phyloP scores from a whole-genome alignment of 2,113 vertebrate genomes.

The Arvicanthis niloticus region DNA sequence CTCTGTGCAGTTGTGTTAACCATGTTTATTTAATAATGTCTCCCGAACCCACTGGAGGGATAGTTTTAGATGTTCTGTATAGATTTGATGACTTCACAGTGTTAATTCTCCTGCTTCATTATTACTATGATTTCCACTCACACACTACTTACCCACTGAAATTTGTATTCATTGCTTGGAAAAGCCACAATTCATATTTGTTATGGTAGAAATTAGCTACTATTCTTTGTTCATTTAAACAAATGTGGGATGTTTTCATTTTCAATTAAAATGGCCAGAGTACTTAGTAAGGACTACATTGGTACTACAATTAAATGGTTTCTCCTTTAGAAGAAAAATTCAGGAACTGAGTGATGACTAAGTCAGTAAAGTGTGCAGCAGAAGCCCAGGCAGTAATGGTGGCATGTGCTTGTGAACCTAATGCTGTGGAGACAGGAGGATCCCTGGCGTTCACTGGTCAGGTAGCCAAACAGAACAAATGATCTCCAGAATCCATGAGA shows the following conservation, averaged over 20 bases:
- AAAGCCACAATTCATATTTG: not conserved
- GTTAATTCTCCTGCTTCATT: not conserved
- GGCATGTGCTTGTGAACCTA: not conserved
- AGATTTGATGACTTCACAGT: not conserved
- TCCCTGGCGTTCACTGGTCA: not conserved
- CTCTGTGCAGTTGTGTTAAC: not conserved
- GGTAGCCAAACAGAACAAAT: not conserved
- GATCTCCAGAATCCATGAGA: not conserved
- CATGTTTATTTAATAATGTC: not conserved
- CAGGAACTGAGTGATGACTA: not conserved
- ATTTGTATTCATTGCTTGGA: slow-evolving; percentile 40
- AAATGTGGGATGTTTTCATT: not conserved
- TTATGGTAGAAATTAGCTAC: not conserved
- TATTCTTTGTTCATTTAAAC: not conserved
- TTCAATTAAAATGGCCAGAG: not conserved
- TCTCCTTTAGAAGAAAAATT: not conserved
- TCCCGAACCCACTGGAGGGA: not conserved
- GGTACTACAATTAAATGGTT: not conserved
- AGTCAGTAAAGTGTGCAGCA: not conserved
- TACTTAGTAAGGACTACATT: not conserved
- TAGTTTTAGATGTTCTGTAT: not conserved
- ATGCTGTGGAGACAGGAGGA: not conserved
- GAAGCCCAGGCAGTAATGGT: not conserved
- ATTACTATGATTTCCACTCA: not conserved
- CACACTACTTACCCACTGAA: not conserved